Evolutionary conservation across 1,140 invertebrate genomes (phyloP).

Genomic region (Sinonovacula constricta): DNA sequence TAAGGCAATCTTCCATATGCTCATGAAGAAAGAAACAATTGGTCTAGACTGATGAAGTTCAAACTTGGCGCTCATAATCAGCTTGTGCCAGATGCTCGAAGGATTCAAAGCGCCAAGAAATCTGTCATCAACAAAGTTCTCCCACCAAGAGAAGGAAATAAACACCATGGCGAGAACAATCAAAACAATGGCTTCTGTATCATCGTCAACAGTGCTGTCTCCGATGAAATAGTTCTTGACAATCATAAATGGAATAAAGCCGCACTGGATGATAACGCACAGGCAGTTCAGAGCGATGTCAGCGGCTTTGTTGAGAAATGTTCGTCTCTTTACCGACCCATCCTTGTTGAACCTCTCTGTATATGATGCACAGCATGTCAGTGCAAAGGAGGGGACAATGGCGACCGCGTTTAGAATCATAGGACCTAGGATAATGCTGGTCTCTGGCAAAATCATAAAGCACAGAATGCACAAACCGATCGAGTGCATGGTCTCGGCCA

Average conservation of each 20-base stretch:
- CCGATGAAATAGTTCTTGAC: slow-evolving; percentile 15
- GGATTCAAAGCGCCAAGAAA: slow-evolving; percentile 22
- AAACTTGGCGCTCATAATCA: slow-evolving; percentile 39
- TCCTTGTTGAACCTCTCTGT: not conserved
- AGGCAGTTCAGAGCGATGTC: not conserved
- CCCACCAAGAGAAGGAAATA: slow-evolving; percentile 41
- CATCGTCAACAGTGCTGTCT: slow-evolving; percentile 6
- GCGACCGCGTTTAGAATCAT: slow-evolving; percentile 17
- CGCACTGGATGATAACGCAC: slow-evolving; percentile 7
- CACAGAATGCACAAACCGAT: slow-evolving; percentile 15
- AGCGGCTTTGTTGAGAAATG: not conserved
- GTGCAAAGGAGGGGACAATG: slow-evolving; percentile 15
- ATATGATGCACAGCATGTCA: slow-evolving; percentile 15
- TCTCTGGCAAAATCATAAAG: slow-evolving; percentile 30
- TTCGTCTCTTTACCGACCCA: not conserved
- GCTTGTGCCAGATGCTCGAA: not conserved
- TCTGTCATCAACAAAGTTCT: slow-evolving; percentile 45
- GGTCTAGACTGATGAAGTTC: slow-evolving; percentile 41
- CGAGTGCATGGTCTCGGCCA: slow-evolving; percentile 25
- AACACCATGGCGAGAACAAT: slow-evolving; percentile 26
- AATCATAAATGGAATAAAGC: slow-evolving; percentile 26
- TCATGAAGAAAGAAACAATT: slow-evolving; percentile 14
- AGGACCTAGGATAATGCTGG: slow-evolving; percentile 19
- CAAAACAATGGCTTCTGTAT: not conserved
- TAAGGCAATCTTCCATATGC: slow-evolving; percentile 30